Evolutionary conservation across 2,888 invertebrate species (phyloP).

Genomic region (Drosophila merina): DNA sequence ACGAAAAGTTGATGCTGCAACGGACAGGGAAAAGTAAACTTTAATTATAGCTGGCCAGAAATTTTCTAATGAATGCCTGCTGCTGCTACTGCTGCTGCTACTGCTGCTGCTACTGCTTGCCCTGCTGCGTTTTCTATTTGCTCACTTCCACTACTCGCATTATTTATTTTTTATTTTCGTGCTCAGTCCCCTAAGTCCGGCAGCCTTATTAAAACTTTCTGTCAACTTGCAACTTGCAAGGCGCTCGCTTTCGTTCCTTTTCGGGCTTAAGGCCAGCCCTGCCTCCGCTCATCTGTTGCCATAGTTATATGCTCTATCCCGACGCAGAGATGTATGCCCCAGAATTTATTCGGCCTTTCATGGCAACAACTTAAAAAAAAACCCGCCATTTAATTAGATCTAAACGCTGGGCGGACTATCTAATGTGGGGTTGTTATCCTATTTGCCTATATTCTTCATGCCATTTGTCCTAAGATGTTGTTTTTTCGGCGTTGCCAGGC

Average conservation of each 20-base stretch:
- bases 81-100: background rate
- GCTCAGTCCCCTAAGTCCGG: slow-evolving; percentile 26
- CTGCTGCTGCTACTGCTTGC: background rate
- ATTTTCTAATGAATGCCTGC: slow-evolving; percentile 64
- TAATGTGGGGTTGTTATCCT: slow-evolving; percentile 53
- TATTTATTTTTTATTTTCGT: slow-evolving; percentile 43
- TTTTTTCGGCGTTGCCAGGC: slow-evolving; percentile 62
- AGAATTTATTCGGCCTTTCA: slow-evolving; percentile 64
- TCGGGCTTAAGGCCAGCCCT: slow-evolving; percentile 67
- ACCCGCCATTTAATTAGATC: slow-evolving; percentile 80
- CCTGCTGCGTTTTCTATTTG: slow-evolving; percentile 63
- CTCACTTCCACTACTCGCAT: slow-evolving; percentile 28
- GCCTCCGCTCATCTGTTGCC: slow-evolving; percentile 59
- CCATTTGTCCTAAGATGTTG: slow-evolving; percentile 74
- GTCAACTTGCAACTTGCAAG: slow-evolving; percentile 70
- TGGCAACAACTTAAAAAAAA: slow-evolving; percentile 58
- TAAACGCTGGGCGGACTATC: slow-evolving; percentile 79
- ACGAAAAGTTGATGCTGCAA: slow-evolving; percentile 64
- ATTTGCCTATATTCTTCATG: slow-evolving; percentile 30
- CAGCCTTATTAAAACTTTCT: slow-evolving; percentile 79
- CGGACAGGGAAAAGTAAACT: slow-evolving; percentile 75
- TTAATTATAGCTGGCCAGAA: slow-evolving; percentile 74
- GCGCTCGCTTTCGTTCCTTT: slow-evolving; percentile 41
- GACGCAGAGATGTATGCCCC: slow-evolving; percentile 29
- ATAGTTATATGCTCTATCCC: slow-evolving; percentile 41